Evolutionary conservation across 1,140 invertebrate species (phyloP), one percentile per base, ranked within the genome.

Genomic region (Euura saliciscinereae): DNA sequence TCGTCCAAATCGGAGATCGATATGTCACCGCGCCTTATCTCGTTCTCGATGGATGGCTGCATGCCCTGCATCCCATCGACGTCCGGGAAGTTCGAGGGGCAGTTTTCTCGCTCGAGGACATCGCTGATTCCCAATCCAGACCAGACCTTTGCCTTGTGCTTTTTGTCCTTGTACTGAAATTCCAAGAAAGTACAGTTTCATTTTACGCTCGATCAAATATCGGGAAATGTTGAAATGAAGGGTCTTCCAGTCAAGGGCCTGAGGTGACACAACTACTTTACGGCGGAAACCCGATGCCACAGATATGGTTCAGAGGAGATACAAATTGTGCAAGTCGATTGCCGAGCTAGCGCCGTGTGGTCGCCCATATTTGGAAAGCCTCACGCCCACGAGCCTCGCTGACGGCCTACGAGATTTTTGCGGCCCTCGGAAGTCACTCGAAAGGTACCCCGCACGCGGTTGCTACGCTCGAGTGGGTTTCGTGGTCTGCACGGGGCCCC

Each of bases 151-250:
- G 83, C 78, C 3, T 77, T 77, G 73, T 86, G 86, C 44, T 81
- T 85, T 70, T 84, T 82, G 68, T 89, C 87, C 69, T 82, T 83
- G 28, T 84, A 84, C 88, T 89, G 74, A 70, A 84, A 79, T 65
- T 64, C 13, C 71, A 73, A 66, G 10, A 71, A 72, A 45, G 28
- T 74, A 68, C 28, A 28, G 28, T 28, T 28, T 28, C 28, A 28
- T 28, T 28, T 28, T 28, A 1, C 28, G 28, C 1, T 28, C 28
- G 0, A 28, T 28, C 28, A 28, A 28, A 28, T 28, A 28, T 28
- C 28, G 28, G 28, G 28, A 28, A 28, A 28, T 28, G 28, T 28
- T 28, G n/a, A n/a, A n/a, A n/a, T n/a, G 28, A 28, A 1, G 28
- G 28, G 28, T 28, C 28, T 28, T 28, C 28, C 28, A 28, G 28